Conservation (phyloP, 2,113 vertebrate species). For the Cricetomys ansorgei region DNA sequence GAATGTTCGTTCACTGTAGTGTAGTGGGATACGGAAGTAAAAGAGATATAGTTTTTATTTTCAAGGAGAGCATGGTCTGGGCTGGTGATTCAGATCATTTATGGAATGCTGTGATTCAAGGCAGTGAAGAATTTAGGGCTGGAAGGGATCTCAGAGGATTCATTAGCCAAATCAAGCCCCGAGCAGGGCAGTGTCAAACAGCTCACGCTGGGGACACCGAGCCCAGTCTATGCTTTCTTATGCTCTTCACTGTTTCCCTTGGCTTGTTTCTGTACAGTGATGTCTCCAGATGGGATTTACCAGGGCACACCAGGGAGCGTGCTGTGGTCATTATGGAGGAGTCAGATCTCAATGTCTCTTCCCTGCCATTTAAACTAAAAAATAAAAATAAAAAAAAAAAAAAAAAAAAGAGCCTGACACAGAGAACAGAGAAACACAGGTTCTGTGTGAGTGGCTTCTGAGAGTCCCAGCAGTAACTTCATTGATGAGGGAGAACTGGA, state of each 20-base stretch:
- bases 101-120: neutral
- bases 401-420: neutral
- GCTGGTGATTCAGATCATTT: neutral
- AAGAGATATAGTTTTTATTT: neutral
- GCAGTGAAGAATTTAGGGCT: neutral
- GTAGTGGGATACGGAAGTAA: neutral
- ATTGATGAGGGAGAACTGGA: neutral
- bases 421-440: neutral
- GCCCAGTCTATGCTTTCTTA: neutral
- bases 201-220: neutral
- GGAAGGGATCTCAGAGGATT: neutral
- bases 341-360: neutral
- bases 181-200: neutral
- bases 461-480: constrained; percentile 12
- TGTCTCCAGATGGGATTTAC: neutral
- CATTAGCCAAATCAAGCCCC: neutral
- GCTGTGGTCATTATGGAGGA: neutral
- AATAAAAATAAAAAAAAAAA: neutral
- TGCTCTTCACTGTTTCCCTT: neutral
- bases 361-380: neutral
- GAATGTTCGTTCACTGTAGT: neutral
- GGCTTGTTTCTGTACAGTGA: neutral
- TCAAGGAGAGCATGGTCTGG: neutral
- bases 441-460: neutral
- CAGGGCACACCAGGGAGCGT: neutral